These are phyloP conservation scores for Paracentrotus lividus DNA, from an alignment of 53 echinoderm and acorn worm genomes.

Conservation along the genomic window DNA sequence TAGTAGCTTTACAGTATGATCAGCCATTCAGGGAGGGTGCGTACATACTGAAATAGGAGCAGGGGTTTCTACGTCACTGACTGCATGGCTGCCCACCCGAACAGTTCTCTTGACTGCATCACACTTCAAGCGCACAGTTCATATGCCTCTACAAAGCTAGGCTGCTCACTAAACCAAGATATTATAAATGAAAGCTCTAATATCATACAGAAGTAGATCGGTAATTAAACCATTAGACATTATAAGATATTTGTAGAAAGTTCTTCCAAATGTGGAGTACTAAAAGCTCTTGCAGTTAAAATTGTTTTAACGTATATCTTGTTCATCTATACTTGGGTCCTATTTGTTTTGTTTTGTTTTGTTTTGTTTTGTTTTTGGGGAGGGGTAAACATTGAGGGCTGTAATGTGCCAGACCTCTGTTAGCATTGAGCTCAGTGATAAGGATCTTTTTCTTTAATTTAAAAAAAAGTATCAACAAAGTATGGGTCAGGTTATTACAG, in stretches of 20 bases:
- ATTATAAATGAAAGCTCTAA: neutral
- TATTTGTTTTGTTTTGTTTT: too few species aligned
- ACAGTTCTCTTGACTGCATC: slow-evolving; percentile 2
- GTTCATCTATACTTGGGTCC: too few species aligned
- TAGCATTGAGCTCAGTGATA: too few species aligned
- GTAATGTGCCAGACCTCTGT: too few species aligned
- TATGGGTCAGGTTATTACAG: neutral
- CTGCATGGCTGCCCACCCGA: slow-evolving; percentile 58
- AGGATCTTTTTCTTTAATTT: neutral
- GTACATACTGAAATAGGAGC: neutral
- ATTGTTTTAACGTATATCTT: too few species aligned
- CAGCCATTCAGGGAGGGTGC: neutral
- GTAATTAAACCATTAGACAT: neutral
- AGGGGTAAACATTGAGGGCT: too few species aligned
- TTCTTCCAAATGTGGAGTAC: neutral
- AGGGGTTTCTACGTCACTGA: slow-evolving; percentile 47
- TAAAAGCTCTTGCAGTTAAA: neutral
- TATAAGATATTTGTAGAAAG: neutral
- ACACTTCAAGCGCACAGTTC: slow-evolving; percentile 12
- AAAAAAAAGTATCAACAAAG: neutral
- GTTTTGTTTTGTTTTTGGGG: too few species aligned
- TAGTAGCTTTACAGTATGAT: neutral
- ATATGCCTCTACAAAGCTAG: neutral
- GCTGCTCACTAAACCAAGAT: slow-evolving; percentile 1
- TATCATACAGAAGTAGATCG: neutral